Evolutionary conservation across 2,113 vertebrate genomes (phyloP), one percentile per base, ranked within the genome.

Genomic region (Tonatia bakeri): DNA sequence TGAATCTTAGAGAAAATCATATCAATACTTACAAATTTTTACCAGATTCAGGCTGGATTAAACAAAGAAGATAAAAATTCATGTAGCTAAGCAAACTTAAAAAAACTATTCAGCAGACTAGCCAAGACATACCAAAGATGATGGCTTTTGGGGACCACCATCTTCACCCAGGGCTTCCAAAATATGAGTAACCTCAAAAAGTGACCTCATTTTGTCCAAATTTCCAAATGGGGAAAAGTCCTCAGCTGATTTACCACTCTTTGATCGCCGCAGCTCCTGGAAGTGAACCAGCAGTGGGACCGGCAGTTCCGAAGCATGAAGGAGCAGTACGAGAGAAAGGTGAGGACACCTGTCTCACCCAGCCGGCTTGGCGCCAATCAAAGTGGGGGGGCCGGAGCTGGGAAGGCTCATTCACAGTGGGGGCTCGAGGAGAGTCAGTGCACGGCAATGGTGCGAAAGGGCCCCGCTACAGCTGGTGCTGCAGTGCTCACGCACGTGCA

Each of bases 271-370:
- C 98, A 99, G 99, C 98, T 99, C 93, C 96, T 99, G 93, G 96
- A 98, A 69, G 98, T 99, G 70, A 99, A 99, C 96, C 98, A 98
- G 81, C 98, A 98, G 65, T 99, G 98, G 98, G 98, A 99, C 91
- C 97, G 96, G 85, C 98, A 99, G 4, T 99, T 98, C 76, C 97
- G 98, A 94, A 97, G 52, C 31, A 99, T 98, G 98, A 99, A 98
- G 90, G 96, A 97, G 8, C n/a, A 94, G 36, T 98, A 98, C 79
- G 98, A 98, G 96, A 98, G 97, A 87, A 98, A 98, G 98, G 98
- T 99, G 98, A 98, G 15, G 8, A 24, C 54, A 3, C 1, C 22
- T 4, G 85, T 80, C 59, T 80, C 0, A 10, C 83, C 56, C 16
- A 0, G 24, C 72, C 70, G 64, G 88, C 36, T 94, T 75, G 45